Evolutionary conservation across 1,140 invertebrate genomes (phyloP), one percentile per base, ranked within the genome.

Genomic region (Cydia strobilella): DNA sequence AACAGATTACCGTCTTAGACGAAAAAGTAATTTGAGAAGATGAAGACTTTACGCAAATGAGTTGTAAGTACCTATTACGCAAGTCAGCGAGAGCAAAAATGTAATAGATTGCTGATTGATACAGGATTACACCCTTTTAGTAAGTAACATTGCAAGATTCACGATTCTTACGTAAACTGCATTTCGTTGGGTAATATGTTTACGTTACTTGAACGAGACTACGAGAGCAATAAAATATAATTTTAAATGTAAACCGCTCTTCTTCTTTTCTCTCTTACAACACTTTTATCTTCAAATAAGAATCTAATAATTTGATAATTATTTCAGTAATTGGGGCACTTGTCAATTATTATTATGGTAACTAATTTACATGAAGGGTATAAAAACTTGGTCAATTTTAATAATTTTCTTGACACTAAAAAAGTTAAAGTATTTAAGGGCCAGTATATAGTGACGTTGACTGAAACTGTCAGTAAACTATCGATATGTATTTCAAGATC

Each of bases 141-240:
- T 23, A 59, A 0, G 9, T 39, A 9, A 10, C 20, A 23, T 59
- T 59, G 20, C 54, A 59, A 59, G 10, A 59, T 59, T 59, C 54
- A 59, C 54, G 20, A 23, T 59, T 59, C 18, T 59, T 59, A 59
- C 54, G 54, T 59, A 59, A 59, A 59, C 54, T 10, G 18, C 20
- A 35, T 69, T 39, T 20, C 27, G 65, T 69, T 69, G 35, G 42
- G 31, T 39, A 69, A 69, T 65, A 23, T 66, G 23, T 66, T 59
- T 59, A 10, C 51, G 20, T 59, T 59, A 59, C 20, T 59, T 59
- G 18, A 59, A 23, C 54, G 12, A 69, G 65, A 69, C 65, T 69
- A 69, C 42, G 65, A 31, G 12, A 69, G 65, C 6, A 69, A 69
- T 69, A 39, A 69, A 69, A 69, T 69, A 69, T 69, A 42, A 69